Evolutionary conservation across 2,888 invertebrate species (phyloP).

Genomic region (Globia sparganii): DNA sequence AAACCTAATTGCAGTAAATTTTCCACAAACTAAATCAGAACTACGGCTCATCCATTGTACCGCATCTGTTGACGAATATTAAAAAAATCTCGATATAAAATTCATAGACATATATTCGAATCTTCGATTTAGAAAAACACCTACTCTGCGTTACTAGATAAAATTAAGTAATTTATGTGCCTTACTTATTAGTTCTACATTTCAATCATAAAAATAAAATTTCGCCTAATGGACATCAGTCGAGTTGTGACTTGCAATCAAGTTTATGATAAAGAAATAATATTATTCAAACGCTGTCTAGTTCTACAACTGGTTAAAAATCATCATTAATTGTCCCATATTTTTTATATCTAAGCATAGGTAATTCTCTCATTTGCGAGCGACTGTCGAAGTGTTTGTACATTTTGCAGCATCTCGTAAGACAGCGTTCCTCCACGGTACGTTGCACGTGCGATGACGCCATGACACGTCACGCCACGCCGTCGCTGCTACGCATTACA

Average conservation of each 20-base stretch:
- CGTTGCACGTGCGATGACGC: constrained; percentile 54
- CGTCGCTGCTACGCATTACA: constrained; percentile 50
- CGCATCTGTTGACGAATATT: constrained; percentile 26
- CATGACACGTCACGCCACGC: constrained; percentile 18
- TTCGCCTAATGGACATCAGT: constrained; percentile 73
- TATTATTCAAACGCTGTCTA: constrained; percentile 69
- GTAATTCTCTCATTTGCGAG: constrained; percentile 79
- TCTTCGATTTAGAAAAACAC: constrained; percentile 59
- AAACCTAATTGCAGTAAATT: constrained; percentile 29
- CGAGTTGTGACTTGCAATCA: constrained; percentile 69
- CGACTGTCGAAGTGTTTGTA: constrained; percentile 78
- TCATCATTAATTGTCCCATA: constrained; percentile 80
- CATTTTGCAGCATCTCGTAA: constrained; percentile 69
- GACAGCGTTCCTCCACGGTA: constrained; percentile 50
- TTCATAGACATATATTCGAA: constrained; percentile 50
- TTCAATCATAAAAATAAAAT: constrained; percentile 64
- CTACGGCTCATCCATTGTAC: constrained; percentile 24
- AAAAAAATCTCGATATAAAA: constrained; percentile 50
- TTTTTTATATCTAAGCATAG: constrained; percentile 76
- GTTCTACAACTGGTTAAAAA: constrained; percentile 73
- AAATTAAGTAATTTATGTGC: constrained; percentile 77
- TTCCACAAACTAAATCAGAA: constrained; percentile 32
- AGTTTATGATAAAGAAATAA: constrained; percentile 64
- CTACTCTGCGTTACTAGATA: constrained; percentile 62
- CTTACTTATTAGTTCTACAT: constrained; percentile 62